Evolutionary conservation across 2,888 invertebrate species (phyloP).

Genomic region (Pasiphila rectangulata): DNA sequence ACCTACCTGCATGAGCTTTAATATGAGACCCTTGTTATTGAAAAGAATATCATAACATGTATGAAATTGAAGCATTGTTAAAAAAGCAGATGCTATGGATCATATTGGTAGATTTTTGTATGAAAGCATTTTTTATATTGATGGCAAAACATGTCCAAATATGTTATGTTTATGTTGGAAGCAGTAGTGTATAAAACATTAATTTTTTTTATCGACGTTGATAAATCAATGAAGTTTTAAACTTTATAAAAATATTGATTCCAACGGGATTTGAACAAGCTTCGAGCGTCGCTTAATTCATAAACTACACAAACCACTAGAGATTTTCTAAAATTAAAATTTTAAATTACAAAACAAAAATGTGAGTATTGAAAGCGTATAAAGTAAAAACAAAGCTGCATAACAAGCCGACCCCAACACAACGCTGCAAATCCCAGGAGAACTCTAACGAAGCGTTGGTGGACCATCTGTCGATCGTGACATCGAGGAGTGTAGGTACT

Average conservation of each 20-base stretch:
- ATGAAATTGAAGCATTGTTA: conserved; percentile 40
- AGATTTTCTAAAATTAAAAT: too few relatives aligned
- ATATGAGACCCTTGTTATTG: conserved; percentile 33
- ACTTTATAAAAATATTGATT: too few relatives aligned
- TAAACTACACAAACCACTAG: too few relatives aligned
- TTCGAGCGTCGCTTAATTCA: too few relatives aligned
- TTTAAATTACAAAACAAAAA: too few relatives aligned
- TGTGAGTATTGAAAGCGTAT: background rate
- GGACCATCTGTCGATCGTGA: conserved; percentile 25
- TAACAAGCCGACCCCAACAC: conserved; percentile 3
- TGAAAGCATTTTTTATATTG: conserved; percentile 23
- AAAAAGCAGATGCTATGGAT: conserved; percentile 40
- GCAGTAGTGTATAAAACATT: too few relatives aligned
- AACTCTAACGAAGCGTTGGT: conserved; percentile 24
- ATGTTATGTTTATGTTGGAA: too few relatives aligned
- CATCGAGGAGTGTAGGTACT: conserved; percentile 7
- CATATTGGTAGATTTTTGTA: conserved; percentile 30
- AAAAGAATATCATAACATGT: conserved; percentile 39
- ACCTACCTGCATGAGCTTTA: conserved; percentile 33
- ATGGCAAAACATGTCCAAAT: conserved; percentile 1
- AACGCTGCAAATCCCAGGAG: conserved; percentile 20
- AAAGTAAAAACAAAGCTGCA: background rate
- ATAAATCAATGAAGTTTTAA: too few relatives aligned
- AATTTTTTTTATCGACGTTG: too few relatives aligned
- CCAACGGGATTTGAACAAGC: too few relatives aligned